Evolutionary conservation across 2,113 vertebrate species (phyloP).

Genomic region (Pyxicephalus adspersus): DNA sequence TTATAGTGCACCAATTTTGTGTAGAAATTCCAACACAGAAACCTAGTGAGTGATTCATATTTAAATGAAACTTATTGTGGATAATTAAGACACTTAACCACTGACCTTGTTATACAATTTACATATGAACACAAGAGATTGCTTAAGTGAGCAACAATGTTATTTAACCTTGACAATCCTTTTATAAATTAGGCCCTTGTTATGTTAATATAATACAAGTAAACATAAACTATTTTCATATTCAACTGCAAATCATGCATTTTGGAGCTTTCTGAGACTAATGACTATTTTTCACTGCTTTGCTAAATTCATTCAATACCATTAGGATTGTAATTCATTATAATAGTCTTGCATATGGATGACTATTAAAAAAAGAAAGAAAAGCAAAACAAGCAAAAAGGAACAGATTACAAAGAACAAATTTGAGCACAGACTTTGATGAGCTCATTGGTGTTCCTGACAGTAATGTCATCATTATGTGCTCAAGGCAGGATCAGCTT

Average conservation of each 20-base stretch:
- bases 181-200: conserved; percentile 79
- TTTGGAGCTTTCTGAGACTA: neutral
- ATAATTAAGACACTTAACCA: conserved; percentile 80
- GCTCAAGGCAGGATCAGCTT: too few species aligned
- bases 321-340: neutral
- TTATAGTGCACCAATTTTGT: neutral
- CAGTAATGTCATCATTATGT: too few species aligned
- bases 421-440: too few species aligned
- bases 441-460: too few species aligned
- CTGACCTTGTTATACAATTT: conserved; percentile 77
- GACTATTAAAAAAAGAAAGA: too few species aligned
- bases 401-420: too few species aligned
- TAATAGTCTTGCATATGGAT: neutral
- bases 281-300: neutral
- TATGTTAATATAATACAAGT: conserved; percentile 75
- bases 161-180: conserved; percentile 77
- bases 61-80: conserved; percentile 78
- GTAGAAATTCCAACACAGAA: conserved; percentile 57
- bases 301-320: neutral
- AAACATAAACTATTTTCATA: conserved; percentile 64
- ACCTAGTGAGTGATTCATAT: conserved; percentile 77
- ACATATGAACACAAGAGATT: conserved; percentile 80
- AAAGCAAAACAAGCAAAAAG: too few species aligned
- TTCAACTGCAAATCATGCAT: conserved; percentile 2
- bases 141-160: conserved; percentile 80